Percentiles rank a stretch among this genome's conserved stretches.
Evolutionary conservation across 1,140 invertebrate species (phyloP).

Genomic region (Nephila pilipes): DNA sequence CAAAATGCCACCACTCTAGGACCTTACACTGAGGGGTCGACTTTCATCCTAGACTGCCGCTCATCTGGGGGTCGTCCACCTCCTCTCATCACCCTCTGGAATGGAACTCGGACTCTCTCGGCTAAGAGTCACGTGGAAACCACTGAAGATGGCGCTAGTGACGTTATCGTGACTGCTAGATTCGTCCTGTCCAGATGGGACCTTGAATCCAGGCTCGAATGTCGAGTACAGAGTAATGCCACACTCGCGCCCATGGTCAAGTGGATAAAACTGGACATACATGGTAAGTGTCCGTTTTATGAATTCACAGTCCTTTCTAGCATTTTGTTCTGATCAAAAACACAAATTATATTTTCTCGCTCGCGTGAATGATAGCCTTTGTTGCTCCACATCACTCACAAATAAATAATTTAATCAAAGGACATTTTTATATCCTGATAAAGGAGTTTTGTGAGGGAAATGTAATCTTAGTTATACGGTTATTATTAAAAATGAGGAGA

Average conservation of each 20-base stretch:
- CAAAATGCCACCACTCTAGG: constrained; percentile 74
- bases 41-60: constrained; percentile 78
- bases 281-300: constrained; percentile 85
- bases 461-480: no score
- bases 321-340: no score
- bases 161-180: constrained; percentile 77
- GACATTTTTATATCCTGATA: no score
- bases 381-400: no score
- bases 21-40: constrained; percentile 78
- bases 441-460: no score
- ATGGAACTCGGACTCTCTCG: constrained; percentile 77
- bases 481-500: no score
- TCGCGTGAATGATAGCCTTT: no score
- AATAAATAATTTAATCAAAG: no score
- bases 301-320: no score
- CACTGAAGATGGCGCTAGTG: constrained; percentile 52
- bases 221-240: constrained; percentile 81
- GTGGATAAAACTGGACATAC: constrained; percentile 88
- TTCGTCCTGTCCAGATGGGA: constrained; percentile 85
- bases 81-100: constrained; percentile 77
- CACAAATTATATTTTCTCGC: no score
- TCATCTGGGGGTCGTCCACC: constrained; percentile 78
- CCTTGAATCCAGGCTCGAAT: constrained; percentile 89
- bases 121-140: constrained; percentile 73
- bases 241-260: constrained; percentile 84